Conservation (phyloP, 2,797 vertebrate genomes). For the Anguilla obscura region DNA sequence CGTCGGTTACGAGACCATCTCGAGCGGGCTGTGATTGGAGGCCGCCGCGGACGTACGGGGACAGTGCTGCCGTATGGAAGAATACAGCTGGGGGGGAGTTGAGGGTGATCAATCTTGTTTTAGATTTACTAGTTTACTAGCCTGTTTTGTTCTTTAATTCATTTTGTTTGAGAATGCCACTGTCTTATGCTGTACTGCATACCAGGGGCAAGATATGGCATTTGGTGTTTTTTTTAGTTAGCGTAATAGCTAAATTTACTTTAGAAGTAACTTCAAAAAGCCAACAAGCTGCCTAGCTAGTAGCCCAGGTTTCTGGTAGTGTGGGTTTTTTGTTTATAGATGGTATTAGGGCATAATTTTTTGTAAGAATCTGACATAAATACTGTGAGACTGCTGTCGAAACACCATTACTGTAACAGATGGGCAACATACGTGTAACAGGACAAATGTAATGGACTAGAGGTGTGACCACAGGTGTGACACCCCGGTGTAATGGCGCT, state of each 20-base stretch:
- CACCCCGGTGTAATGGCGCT: too few relatives aligned
- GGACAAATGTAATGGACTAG: not conserved
- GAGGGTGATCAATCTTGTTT: not conserved
- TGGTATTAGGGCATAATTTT: not conserved
- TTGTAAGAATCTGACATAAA: not conserved
- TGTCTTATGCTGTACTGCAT: not conserved
- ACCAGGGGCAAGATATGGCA: not conserved
- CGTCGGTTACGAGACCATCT: slow-evolving; percentile 76
- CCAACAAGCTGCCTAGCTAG: not conserved
- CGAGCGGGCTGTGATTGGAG: slow-evolving; percentile 59
- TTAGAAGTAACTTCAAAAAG: not conserved
- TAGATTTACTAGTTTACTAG: not conserved
- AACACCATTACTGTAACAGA: not conserved
- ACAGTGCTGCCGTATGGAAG: not conserved
- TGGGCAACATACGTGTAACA: not conserved
- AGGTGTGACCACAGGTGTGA: not conserved
- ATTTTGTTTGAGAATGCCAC: not conserved
- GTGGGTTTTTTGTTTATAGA: not conserved
- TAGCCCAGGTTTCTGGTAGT: not conserved
- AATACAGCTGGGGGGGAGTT: not conserved
- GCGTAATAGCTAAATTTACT: not conserved
- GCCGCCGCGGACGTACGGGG: not conserved
- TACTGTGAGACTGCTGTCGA: not conserved
- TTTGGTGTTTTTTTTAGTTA: not conserved
- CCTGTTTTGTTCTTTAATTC: not conserved